Percentiles rank a stretch among this genome's conserved stretches.
phyloP scores from a whole-genome alignment of 2,113 vertebrate genomes.

The Tenebrosternarchus preto region DNA sequence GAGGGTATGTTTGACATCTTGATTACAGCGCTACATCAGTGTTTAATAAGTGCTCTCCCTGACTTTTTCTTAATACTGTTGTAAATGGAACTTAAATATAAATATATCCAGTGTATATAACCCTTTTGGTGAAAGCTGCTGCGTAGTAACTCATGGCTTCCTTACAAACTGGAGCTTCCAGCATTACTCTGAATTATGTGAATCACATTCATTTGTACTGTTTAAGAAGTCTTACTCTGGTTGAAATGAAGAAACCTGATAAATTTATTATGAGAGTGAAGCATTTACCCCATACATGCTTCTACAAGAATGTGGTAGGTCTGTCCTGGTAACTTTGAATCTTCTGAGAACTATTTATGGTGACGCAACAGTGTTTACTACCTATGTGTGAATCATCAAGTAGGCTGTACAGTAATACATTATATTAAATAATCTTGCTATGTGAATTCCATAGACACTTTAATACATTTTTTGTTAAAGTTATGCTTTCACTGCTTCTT shows the following conservation, averaged over 20 bases:
- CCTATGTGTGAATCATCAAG: slow-evolving; percentile 68
- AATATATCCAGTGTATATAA: slow-evolving; percentile 34
- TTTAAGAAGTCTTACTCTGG: slow-evolving; percentile 60
- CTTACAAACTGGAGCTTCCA: slow-evolving; percentile 41
- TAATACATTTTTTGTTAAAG: slow-evolving; percentile 66
- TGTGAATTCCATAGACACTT: slow-evolving; percentile 65
- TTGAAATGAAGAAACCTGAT: slow-evolving; percentile 23
- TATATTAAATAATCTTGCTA: slow-evolving; percentile 60
- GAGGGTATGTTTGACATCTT: slow-evolving; percentile 6
- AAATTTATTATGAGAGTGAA: slow-evolving; percentile 32
- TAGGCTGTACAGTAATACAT: slow-evolving; percentile 66
- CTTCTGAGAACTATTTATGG: slow-evolving; percentile 51
- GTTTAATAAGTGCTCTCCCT: slow-evolving; percentile 20
- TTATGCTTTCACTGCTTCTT: slow-evolving; percentile 8
- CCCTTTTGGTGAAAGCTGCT: slow-evolving; percentile 36
- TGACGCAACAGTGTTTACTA: slow-evolving; percentile 59
- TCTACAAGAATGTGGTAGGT: slow-evolving; percentile 39
- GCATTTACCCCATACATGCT: slow-evolving; percentile 13
- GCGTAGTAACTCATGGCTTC: slow-evolving; percentile 36
- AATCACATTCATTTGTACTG: slow-evolving; percentile 58
- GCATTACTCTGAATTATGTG: slow-evolving; percentile 57
- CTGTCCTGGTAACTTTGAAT: slow-evolving; percentile 47
- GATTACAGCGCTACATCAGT: slow-evolving; percentile 36
- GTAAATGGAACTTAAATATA: slow-evolving; percentile 26
- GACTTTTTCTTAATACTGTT: slow-evolving; percentile 29